Evolutionary conservation across 1,140 invertebrate species (phyloP).

Genomic region (Halesus radiatus): DNA sequence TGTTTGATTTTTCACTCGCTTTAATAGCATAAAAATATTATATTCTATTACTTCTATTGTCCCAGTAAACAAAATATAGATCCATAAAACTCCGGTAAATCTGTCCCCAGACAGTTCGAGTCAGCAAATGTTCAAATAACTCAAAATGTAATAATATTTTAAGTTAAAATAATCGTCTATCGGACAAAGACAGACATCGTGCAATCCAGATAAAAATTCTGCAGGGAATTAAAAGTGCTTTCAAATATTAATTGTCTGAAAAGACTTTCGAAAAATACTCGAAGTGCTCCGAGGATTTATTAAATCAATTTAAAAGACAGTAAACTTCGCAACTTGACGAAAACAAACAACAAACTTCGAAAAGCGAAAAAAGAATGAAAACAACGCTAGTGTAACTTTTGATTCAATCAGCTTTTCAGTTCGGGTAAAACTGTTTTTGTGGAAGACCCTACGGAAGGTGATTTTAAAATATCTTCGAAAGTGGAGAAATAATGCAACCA

Average conservation of each 20-base stretch:
- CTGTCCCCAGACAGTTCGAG: neutral
- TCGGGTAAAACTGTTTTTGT: too few species aligned
- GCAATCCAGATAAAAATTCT: too few species aligned
- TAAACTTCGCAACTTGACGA: neutral
- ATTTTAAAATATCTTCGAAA: too few species aligned
- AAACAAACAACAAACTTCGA: neutral
- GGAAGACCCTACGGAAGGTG: too few species aligned
- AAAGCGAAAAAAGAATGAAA: neutral
- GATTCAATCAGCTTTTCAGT: too few species aligned
- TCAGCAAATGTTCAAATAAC: neutral
- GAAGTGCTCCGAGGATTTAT: neutral
- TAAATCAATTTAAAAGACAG: neutral
- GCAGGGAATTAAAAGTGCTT: too few species aligned
- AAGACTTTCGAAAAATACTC: neutral
- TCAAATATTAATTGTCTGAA: too few species aligned
- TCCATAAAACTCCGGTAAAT: neutral
- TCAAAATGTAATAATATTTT: neutral
- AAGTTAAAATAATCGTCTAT: neutral
- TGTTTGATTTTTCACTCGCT: neutral
- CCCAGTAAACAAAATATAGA: neutral
- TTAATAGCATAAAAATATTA: too few species aligned
- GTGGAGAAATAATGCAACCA: too few species aligned
- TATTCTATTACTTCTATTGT: neutral
- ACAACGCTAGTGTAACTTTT: too few species aligned
- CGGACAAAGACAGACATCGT: neutral